A percentile compares a stretch with the other conserved stretches of the same genome.
phyloP scores from a whole-genome alignment of 2,113 vertebrate genomes.

The Barnardius zonarius region DNA sequence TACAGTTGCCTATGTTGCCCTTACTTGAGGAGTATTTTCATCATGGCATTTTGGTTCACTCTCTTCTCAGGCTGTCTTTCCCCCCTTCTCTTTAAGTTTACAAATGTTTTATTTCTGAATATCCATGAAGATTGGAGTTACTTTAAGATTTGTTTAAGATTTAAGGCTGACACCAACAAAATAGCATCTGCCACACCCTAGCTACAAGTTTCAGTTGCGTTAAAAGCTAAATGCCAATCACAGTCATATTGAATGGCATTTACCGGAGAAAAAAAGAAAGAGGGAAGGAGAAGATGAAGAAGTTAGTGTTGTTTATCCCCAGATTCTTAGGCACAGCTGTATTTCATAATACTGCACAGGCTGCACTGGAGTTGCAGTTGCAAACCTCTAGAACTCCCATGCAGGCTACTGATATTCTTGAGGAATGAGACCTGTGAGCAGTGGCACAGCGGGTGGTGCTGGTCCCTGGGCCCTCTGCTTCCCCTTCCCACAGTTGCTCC shows the following conservation, averaged over 20 bases:
- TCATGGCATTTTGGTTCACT: background rate
- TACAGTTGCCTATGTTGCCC: background rate
- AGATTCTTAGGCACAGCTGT: background rate
- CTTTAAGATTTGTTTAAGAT: background rate
- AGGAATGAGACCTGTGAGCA: background rate
- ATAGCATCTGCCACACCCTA: background rate
- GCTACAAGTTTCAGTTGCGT: background rate
- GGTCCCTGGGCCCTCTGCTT: background rate
- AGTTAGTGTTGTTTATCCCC: background rate
- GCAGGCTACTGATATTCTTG: background rate
- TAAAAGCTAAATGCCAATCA: background rate
- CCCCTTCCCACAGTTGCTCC: rapidly evolving
- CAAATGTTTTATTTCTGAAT: background rate
- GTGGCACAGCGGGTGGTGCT: rapidly evolving
- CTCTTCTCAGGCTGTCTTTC: background rate
- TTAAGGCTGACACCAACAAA: background rate
- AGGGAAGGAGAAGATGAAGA: background rate
- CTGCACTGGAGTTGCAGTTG: background rate
- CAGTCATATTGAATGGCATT: background rate
- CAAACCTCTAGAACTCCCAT: background rate
- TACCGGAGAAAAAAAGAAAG: background rate
- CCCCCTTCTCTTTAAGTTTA: background rate
- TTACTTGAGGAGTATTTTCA: background rate
- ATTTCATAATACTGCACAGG: rapidly evolving
- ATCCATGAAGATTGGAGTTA: background rate